Base-by-base conservation (phyloP, 1,140 invertebrate genomes). In the Centruroides sculpturatus region DNA sequence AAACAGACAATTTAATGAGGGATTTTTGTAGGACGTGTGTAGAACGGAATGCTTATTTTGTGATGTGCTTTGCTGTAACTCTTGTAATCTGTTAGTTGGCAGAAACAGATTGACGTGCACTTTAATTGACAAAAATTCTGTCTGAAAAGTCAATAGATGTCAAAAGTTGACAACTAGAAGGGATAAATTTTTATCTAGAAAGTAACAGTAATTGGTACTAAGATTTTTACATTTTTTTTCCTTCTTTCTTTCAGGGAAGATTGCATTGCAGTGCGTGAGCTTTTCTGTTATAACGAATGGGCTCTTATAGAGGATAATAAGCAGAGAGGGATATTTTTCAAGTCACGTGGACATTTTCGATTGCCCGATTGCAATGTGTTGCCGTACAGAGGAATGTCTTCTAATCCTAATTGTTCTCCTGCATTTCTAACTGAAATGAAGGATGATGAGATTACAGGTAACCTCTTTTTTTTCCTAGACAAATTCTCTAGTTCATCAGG, bases 241-340 rank as follows among this genome's bases (percentile, higher is more conserved):
- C 9, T 47, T 47, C 41, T 8, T 49, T n/a, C 91, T 10, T 94
- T 85, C 77, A 89, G 87, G 67, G 90, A 96, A 79, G 91, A 94
- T 71, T 96, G 93, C 71, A 82, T 89, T 68, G 92, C 90, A 36
- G 86, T 93, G 5, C 83, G 85, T 70, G 82, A 89, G 69, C 81
- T 90, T 65, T 89, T 94, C 74, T 97, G 92, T 75, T 92, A 89
- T 72, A 88, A 87, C 69, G 86, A 94, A 69, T 95, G 92, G 92
- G 83, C 86, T 13, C 72, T 89, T 46, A 84, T 94, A 60, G 88
- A 93, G 75, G 87, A 89, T 67, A 89, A 91, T 71, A 92, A 90
- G 71, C 80, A 83, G 61, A 77, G 83, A 56, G 82, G 83, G 10
- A 82, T 89, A 59, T 84, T 77, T 71, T 83, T 89, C 64, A 83